phyloP scores from a whole-genome alignment of 1,140 invertebrate genomes.

The Diploscapter pachys region DNA sequence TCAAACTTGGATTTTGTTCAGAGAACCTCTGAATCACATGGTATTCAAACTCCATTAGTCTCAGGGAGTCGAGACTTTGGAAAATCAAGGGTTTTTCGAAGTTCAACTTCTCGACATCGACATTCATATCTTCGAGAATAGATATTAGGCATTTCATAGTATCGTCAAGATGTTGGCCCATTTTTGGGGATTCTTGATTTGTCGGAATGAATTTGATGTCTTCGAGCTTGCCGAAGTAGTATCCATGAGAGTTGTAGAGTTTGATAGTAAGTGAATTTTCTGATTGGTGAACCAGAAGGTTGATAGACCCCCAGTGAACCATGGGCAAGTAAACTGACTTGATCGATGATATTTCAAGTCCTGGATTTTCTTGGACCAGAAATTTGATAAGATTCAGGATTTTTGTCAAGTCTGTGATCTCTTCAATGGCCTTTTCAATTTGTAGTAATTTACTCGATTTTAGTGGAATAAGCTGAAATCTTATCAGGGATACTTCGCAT shows the following conservation, averaged over 20 bases:
- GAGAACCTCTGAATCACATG: background rate
- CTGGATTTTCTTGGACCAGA: too few relatives aligned
- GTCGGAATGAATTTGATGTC: background rate
- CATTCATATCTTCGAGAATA: slow-evolving; percentile 5
- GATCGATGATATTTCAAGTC: too few relatives aligned
- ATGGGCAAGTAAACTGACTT: too few relatives aligned
- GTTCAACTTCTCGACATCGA: background rate
- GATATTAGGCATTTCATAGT: background rate
- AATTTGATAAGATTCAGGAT: too few relatives aligned
- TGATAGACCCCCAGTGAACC: background rate
- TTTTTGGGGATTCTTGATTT: too few relatives aligned
- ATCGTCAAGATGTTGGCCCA: background rate
- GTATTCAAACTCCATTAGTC: slow-evolving; percentile 9
- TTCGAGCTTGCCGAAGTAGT: background rate
- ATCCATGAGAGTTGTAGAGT: background rate
- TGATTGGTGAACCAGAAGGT: background rate
- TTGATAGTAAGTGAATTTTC: background rate
- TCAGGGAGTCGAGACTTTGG: slow-evolving; percentile 9
- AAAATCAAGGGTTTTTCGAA: slow-evolving; percentile 1
- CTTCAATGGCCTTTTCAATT: too few relatives aligned
- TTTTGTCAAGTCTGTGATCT: too few relatives aligned
- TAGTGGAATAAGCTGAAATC: too few relatives aligned
- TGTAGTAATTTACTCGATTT: too few relatives aligned
- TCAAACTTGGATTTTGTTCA: background rate
- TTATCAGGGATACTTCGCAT: too few relatives aligned